These are phyloP conservation scores for Cyphomyrus discorhynchus DNA, from an alignment of 2,113 vertebrate genomes.

Conservation along the genomic window DNA sequence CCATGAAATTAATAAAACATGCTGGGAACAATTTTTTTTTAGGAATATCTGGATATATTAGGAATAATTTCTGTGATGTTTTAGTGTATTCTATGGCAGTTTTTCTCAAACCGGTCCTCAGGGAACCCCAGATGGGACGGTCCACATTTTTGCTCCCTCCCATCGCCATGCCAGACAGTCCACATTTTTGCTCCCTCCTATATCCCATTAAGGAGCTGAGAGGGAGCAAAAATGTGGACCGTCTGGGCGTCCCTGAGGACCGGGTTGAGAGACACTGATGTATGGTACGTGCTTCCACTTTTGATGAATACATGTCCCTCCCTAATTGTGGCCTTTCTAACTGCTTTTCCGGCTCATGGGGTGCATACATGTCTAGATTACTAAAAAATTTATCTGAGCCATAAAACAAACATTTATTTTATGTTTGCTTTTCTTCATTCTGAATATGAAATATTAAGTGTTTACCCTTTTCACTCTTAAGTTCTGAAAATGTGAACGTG, in stretches of 20 bases:
- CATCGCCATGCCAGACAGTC: no score
- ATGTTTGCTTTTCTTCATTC: neutral
- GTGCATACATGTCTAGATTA: neutral
- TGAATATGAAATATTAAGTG: neutral
- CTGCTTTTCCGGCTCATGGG: neutral
- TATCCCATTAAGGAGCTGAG: neutral
- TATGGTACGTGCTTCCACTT: neutral
- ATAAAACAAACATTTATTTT: neutral
- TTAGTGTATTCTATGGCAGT: neutral
- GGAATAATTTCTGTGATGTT: neutral
- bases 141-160: neutral
- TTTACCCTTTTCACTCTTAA: neutral
- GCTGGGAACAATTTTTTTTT: neutral
- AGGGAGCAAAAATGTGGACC: neutral
- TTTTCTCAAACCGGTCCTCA: neutral
- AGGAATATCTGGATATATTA: neutral
- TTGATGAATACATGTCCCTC: neutral
- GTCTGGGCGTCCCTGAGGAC: neutral
- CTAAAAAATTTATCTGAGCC: neutral
- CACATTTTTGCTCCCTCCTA: no score
- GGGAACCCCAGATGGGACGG: neutral
- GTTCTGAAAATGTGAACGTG: neutral
- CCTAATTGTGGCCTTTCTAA: neutral
- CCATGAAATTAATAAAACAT: conserved; percentile 3
- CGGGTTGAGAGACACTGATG: neutral